Base-by-base conservation (phyloP, 2,888 invertebrate genomes). In the Nezara viridula region DNA sequence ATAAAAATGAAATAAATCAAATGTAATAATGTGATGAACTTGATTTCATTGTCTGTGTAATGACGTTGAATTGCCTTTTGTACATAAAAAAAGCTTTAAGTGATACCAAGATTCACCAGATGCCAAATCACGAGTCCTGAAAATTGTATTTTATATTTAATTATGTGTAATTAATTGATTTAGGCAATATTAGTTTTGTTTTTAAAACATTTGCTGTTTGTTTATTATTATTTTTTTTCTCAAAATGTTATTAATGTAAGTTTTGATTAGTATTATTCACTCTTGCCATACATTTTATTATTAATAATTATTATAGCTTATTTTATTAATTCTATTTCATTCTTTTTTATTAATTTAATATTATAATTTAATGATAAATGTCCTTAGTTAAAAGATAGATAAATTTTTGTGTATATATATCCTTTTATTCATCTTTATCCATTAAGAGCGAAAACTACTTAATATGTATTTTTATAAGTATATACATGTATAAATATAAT, bases 401-500 rank as follows among this genome's bases (percentile, higher is more conserved):
- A 55, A 86, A 55, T 60, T 81, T 81, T 40, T 86, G 40, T 44
- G 73, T 73, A 88, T 32, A 88, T 66, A 37, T 66, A 66, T 88
- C 44, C 73, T 55, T 52, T 73, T n/a, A 66, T 44, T n/a, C 44
- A 73, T 44, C 81, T 73, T 60, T 81, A 81, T 81, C 81, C 73
- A 47, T 88, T 86, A 60, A 86, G 88, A 88, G 88, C 88, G 88
- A 88, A 88, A 88, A 47, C 66, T 49, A 88, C 88, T 88, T 88
- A 88, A 88, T 86, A 86, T 88, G 88, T 88, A 88, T 88, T 88
- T 88, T 88, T 88, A 88, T 88, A 88, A 88, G 47, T 88, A 88
- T 88, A 73, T 88, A 66, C 60, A 24, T 88, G 47, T 73, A 44
- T 88, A 88, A 88, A 88, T 60, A 88, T 66, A 32, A 44, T 86